Evolutionary conservation across 2,113 vertebrate species (phyloP), one percentile per base, ranked within the genome.

Genomic region (Cichladusa arquata): DNA sequence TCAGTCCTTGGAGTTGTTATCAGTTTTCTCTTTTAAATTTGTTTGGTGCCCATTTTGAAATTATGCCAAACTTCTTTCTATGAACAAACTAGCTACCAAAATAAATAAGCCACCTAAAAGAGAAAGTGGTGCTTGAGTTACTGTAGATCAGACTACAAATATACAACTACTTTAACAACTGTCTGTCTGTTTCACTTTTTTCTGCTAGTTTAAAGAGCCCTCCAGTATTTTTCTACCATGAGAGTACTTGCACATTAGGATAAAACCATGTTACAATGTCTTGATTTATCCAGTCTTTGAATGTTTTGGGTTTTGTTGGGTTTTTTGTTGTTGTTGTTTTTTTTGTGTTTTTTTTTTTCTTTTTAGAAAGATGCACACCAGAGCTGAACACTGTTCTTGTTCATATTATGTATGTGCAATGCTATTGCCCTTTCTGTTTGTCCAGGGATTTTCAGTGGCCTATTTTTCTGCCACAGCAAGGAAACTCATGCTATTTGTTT

Each of bases 401-500:
- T 81, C 57, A 3, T 82, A 62, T 48, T 48, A 5, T 42, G 23
- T 31, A 18, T 57, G 25, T 8, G 6, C 1, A 2, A 18, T 67
- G 50, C 24, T 95, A 3, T 34, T 93, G 72, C 79, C 70, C 62
- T 85, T 87, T 81, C 57, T 90, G 38, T 90, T 96, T 95, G 79
- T 77, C 67, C 56, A 70, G 38, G 79, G 90, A 70, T 96, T 96
- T 90, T 73, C 71, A 65, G 66, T 58, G 71, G 58, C 82, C 76
- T 92, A 2, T 90, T 90, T 94, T 76, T 57, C 81, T 93, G 74
- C 81, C 42, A 26, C n/a, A 80, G 87, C 74, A 85, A 90, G 88
- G 54, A 81, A 73, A 76, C 80, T 86, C 47, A 11, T 42, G 88
- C 84, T 93, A 83, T 71, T 80, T 95, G 66, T 95, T 97, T 95